These are phyloP conservation scores for Ivindomyrus marchei DNA, from an alignment of 2,113 vertebrate species.

Conservation along the genomic window DNA sequence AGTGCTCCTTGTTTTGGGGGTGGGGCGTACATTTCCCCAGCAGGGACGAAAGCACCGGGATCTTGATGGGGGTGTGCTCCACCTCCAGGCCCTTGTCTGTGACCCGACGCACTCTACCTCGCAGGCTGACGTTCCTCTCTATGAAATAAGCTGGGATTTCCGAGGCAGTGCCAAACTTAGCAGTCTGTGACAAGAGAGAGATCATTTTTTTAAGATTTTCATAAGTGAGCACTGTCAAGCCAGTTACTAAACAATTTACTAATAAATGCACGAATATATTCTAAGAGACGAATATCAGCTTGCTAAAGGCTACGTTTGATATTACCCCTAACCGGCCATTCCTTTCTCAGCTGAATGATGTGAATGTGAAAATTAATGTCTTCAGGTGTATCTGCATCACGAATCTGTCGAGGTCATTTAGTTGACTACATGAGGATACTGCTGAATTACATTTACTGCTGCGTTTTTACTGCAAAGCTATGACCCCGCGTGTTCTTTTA, in stretches of 20 bases:
- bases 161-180: slow-evolving; percentile 69
- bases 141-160: slow-evolving; percentile 81
- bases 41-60: slow-evolving; percentile 70
- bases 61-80: slow-evolving; percentile 79
- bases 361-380: not conserved
- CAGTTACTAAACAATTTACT: not conserved
- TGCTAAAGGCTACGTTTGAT: not conserved
- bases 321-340: not conserved
- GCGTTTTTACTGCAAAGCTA: not conserved
- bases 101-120: slow-evolving; percentile 67
- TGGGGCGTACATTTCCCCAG: slow-evolving; percentile 62
- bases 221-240: not conserved
- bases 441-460: not conserved
- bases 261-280: not conserved
- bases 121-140: slow-evolving; percentile 75
- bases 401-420: not conserved
- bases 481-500: not conserved
- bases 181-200: slow-evolving; percentile 54
- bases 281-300: not conserved
- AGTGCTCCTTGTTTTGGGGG: not conserved
- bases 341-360: not conserved
- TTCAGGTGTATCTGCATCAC: not conserved
- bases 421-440: not conserved
- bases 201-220: not conserved
- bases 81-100: slow-evolving; percentile 74